A percentile compares a stretch with the other conserved stretches of the same genome.
Conservation (phyloP, 2,888 invertebrate genomes). For the Drosophila cognata region DNA sequence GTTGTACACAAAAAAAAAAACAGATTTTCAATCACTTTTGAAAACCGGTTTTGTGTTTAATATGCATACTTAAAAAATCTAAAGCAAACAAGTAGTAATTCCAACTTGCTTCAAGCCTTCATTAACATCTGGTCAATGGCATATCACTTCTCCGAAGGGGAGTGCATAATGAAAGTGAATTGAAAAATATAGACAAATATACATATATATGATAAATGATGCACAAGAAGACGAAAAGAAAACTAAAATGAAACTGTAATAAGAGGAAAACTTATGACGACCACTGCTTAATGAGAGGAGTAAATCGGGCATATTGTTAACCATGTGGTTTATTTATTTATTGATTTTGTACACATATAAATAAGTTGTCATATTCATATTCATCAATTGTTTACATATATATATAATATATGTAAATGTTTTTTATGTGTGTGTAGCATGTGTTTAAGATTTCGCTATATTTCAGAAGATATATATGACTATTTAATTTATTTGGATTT, state of each 20-base stretch:
- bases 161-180: neutral
- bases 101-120: neutral
- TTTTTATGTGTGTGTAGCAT: conserved; percentile 9
- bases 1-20: neutral
- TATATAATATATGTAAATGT: neutral
- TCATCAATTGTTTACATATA: conserved; percentile 29
- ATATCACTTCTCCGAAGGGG: neutral
- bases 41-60: conserved; percentile 1
- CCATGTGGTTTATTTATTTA: conserved; percentile 40
- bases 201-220: neutral
- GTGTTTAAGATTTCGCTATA: conserved; percentile 21
- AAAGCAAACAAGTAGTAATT: neutral
- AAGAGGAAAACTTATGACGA: neutral
- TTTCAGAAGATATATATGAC: conserved; percentile 16
- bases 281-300: neutral
- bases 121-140: neutral
- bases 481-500: conserved; percentile 21
- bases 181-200: neutral
- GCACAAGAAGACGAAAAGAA: neutral
- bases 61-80: neutral
- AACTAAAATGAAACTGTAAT: neutral
- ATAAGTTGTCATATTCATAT: conserved; percentile 35
- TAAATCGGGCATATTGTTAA: conserved; percentile 1
- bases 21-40: neutral
- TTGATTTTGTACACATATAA: conserved; percentile 51